Conservation (phyloP, 2,797 vertebrate species). For the Columba guinea region DNA sequence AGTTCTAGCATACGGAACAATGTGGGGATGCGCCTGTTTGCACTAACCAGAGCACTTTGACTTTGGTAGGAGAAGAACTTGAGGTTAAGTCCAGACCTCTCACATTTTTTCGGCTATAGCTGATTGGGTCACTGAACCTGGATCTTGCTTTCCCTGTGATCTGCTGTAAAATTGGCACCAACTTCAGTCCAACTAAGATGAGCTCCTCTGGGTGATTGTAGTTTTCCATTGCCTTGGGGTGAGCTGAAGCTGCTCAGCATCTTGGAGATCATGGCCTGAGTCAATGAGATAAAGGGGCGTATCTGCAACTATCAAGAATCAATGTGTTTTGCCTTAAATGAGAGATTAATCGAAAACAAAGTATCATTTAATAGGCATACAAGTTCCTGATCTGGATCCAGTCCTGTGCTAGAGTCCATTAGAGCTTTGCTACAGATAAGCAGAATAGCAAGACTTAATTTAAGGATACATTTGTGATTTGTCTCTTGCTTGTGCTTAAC, state of each 20-base stretch:
- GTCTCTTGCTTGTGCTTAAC: not conserved
- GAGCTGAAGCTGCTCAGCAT: not conserved
- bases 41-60: not conserved
- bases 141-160: not conserved
- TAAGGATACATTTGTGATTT: not conserved
- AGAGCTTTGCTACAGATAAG: not conserved
- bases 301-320: not conserved
- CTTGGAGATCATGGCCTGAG: not conserved
- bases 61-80: not conserved
- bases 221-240: not conserved
- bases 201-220: not conserved
- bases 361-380: not conserved
- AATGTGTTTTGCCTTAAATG: not conserved
- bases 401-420: not conserved
- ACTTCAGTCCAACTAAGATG: not conserved
- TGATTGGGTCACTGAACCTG: not conserved
- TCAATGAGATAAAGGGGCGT: not conserved
- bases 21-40: not conserved
- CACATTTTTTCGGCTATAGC: not conserved
- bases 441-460: not conserved
- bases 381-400: not conserved
- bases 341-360: not conserved
- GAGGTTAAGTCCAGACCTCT: not conserved
- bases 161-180: not conserved
- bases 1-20: fast-evolving